Conservation (phyloP, 2,113 vertebrate genomes). For the Gila orcuttii region DNA sequence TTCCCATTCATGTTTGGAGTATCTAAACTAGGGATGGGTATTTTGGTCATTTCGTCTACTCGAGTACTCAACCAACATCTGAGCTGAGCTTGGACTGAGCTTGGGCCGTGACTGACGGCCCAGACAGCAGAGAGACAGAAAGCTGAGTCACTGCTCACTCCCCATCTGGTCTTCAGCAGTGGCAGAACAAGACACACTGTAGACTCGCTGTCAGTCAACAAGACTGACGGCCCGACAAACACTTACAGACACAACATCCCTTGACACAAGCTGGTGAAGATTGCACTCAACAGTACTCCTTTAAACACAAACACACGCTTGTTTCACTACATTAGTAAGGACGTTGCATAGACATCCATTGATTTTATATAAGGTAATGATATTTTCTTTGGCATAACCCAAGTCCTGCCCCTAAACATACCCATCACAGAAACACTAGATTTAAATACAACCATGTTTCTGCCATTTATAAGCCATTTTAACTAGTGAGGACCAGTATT, state of each 20-base stretch:
- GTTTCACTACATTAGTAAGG: no score
- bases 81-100: not conserved
- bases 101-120: not conserved
- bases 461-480: no score
- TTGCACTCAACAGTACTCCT: not conserved
- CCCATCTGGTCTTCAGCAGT: not conserved
- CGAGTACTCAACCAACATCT: not conserved
- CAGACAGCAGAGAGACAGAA: conserved; percentile 8
- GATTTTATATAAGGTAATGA: no score
- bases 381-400: no score
- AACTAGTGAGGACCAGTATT: no score
- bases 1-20: not conserved
- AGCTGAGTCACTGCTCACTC: conserved; percentile 48
- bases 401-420: no score
- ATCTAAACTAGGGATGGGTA: not conserved
- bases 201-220: not conserved
- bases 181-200: not conserved
- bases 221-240: conserved; percentile 10
- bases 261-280: not conserved
- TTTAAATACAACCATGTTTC: no score
- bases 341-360: no score
- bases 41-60: not conserved
- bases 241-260: conserved; percentile 2
- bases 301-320: not conserved
- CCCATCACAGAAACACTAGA: no score